Percentiles rank a stretch among this genome's conserved stretches.
phyloP scores from a whole-genome alignment of 2,113 vertebrate genomes.

The Chlamydotis undulata region DNA sequence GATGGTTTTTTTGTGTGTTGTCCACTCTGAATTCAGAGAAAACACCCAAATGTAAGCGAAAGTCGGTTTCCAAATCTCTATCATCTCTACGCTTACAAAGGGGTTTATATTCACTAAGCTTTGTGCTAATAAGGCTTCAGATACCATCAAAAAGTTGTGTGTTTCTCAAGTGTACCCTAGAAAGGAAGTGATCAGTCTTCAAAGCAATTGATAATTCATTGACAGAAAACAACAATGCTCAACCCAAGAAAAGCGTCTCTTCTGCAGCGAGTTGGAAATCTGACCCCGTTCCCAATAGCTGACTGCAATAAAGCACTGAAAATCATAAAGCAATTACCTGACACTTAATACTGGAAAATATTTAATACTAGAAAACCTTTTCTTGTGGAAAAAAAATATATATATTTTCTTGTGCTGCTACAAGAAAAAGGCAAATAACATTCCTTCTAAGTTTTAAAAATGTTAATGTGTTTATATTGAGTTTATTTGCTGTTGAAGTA shows the following conservation, averaged over 20 bases:
- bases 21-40: background rate
- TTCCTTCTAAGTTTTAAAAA: conserved; percentile 42
- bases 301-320: conserved; percentile 19
- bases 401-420: background rate
- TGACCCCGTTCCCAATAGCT: conserved; percentile 15
- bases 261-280: background rate
- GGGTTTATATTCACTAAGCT: background rate
- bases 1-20: background rate
- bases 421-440: conserved; percentile 37
- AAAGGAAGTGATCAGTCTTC: conserved; percentile 45
- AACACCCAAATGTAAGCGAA: background rate
- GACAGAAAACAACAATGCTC: conserved; percentile 28
- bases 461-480: conserved; percentile 27
- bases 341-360: conserved; percentile 27
- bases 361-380: conserved; percentile 59
- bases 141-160: background rate
- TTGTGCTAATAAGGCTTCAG: background rate
- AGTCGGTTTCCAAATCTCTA: background rate
- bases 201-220: conserved; percentile 52
- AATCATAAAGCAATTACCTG: conserved; percentile 54
- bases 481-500: conserved; percentile 54
- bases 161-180: background rate
- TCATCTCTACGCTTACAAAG: background rate
- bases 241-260: conserved; percentile 38
- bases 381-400: background rate